These are phyloP conservation scores for Furcifer pardalis DNA, from an alignment of 2,797 vertebrate species.

Conservation along the genomic window DNA sequence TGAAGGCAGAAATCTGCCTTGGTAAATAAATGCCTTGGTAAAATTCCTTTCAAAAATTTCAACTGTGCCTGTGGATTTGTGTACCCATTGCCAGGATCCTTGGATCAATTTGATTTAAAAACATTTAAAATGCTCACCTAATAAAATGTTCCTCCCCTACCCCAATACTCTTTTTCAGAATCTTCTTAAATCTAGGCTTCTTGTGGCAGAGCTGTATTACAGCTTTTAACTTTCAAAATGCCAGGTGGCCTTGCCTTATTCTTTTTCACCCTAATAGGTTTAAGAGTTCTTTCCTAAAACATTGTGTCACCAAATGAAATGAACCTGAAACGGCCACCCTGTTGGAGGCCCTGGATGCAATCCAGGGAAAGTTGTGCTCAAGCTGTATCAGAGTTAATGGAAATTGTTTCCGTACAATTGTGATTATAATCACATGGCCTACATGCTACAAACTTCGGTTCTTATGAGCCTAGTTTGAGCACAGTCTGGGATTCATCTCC, in stretches of 20 bases:
- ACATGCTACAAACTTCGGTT: neutral
- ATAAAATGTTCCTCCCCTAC: too few species aligned
- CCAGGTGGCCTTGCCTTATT: neutral
- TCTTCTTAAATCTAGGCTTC: neutral
- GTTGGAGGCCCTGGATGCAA: neutral
- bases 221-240: neutral
- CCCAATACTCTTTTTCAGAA: neutral
- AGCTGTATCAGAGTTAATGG: neutral
- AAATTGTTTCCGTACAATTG: neutral
- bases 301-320: neutral
- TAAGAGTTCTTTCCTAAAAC: neutral
- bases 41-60: neutral
- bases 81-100: neutral
- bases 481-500: constrained; percentile 34
- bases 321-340: constrained; percentile 13
- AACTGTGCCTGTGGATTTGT: neutral
- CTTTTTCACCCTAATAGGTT: neutral
- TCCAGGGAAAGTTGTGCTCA: constrained; percentile 5
- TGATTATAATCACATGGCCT: neutral
- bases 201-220: neutral
- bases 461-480: neutral
- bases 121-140: neutral
- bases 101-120: neutral
- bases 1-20: neutral
- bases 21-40: neutral